Percentiles rank a stretch among this genome's conserved stretches.
phyloP scores from a whole-genome alignment of 2,797 vertebrate genomes.

The Mus caroli region DNA sequence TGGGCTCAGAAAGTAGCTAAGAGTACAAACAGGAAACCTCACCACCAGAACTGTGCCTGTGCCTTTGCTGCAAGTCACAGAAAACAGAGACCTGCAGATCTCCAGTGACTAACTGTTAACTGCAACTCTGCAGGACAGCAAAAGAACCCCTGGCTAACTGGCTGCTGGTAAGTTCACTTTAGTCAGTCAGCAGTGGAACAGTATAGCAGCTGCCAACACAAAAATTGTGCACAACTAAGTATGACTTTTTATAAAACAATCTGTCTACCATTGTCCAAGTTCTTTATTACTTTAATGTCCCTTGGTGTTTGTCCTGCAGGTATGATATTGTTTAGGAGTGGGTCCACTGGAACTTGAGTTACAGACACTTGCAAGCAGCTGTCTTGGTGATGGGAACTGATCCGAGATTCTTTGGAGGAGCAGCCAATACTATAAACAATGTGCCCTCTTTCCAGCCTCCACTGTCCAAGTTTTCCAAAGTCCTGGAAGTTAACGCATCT shows the following conservation, averaged over 20 bases:
- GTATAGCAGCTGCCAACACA: slow-evolving; percentile 37
- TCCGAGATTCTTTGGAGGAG: not conserved
- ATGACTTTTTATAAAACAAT: not conserved
- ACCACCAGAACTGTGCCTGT: not conserved
- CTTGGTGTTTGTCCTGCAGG: not conserved
- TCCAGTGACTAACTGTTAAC: slow-evolving; percentile 32
- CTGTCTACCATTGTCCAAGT: not conserved
- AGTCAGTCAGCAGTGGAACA: slow-evolving; percentile 58
- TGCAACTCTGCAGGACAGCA: slow-evolving; percentile 1
- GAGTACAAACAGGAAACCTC: not conserved
- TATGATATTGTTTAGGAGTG: not conserved
- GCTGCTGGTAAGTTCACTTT: slow-evolving; percentile 35
- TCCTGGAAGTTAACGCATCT: slow-evolving; percentile 67
- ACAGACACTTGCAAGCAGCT: not conserved
- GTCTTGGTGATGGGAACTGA: not conserved
- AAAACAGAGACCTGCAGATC: slow-evolving; percentile 21
- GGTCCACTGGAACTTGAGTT: not conserved
- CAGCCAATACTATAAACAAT: not conserved
- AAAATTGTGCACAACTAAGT: slow-evolving; percentile 28
- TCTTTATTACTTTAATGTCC: not conserved
- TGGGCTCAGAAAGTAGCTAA: slow-evolving; percentile 19
- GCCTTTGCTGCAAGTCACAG: not conserved
- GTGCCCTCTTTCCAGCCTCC: not conserved
- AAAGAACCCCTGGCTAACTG: slow-evolving; percentile 36
- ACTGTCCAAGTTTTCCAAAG: slow-evolving; percentile 45